Percentiles rank a stretch among this genome's conserved stretches.
Conservation (phyloP, 2,113 vertebrate species). For the Amazona vittata region DNA sequence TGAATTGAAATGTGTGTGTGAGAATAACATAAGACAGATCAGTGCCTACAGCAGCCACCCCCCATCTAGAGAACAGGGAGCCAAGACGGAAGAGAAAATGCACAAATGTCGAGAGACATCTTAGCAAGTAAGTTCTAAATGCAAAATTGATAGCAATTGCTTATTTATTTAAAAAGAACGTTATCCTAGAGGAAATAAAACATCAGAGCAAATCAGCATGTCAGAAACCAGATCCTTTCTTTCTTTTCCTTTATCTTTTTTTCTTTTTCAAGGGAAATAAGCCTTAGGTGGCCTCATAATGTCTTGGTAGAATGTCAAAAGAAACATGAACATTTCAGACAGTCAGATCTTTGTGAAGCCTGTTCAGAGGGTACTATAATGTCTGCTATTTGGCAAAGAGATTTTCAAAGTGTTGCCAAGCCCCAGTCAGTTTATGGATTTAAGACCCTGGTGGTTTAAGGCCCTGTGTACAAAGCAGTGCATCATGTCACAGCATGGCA, state of each 20-base stretch:
- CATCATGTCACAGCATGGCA: constrained; percentile 21
- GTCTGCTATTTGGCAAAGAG: not conserved
- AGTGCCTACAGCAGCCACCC: not conserved
- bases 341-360: not conserved
- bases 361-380: not conserved
- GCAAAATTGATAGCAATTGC: not conserved
- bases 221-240: not conserved
- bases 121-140: not conserved
- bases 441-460: constrained; percentile 22
- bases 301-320: not conserved
- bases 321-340: not conserved
- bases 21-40: not conserved
- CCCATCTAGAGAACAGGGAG: not conserved
- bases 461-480: constrained; percentile 39
- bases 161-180: not conserved
- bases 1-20: not conserved
- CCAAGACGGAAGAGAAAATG: not conserved
- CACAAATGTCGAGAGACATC: not conserved
- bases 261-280: not conserved
- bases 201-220: not conserved
- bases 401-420: constrained; percentile 28
- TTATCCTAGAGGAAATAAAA: not conserved
- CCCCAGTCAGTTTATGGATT: constrained; percentile 36
- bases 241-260: not conserved
- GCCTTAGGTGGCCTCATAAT: not conserved